These are phyloP conservation scores for Orius insidiosus DNA, from an alignment of 1,140 invertebrate genomes.

Conservation along the genomic window DNA sequence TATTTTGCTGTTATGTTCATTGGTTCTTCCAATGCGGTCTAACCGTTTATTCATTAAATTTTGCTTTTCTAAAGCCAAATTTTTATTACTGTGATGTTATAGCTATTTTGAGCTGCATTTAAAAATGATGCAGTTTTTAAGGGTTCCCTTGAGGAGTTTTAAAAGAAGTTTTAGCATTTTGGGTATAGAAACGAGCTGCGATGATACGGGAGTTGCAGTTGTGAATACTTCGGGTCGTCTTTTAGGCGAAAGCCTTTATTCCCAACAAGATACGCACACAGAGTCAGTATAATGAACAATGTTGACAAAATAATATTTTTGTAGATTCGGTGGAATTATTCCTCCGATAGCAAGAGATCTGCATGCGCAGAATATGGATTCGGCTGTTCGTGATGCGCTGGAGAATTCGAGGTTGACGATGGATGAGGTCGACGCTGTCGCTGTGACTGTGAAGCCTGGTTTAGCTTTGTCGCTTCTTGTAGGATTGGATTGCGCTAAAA, in stretches of 20 bases:
- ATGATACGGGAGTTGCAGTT: slow-evolving; percentile 88
- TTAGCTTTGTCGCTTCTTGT: slow-evolving; percentile 59
- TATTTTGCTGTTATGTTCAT: no score
- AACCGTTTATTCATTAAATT: no score
- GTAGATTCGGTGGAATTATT: slow-evolving; percentile 78
- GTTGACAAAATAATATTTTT: background rate
- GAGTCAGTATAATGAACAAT: slow-evolving; percentile 32
- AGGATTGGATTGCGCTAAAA: slow-evolving; percentile 72
- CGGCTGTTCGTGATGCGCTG: slow-evolving; percentile 52
- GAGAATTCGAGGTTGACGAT: slow-evolving; percentile 40
- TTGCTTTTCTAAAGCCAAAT: no score
- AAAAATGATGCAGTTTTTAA: no score
- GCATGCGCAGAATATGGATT: slow-evolving; percentile 62
- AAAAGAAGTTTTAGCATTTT: slow-evolving; percentile 26
- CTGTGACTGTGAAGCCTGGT: slow-evolving; percentile 77
- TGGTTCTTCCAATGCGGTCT: no score
- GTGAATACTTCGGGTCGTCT: slow-evolving; percentile 52
- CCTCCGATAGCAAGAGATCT: slow-evolving; percentile 66
- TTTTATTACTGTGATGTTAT: no score
- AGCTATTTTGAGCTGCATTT: no score
- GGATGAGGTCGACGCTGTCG: slow-evolving; percentile 74
- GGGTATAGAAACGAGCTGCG: slow-evolving; percentile 97
- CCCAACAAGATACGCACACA: slow-evolving; percentile 57
- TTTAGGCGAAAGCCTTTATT: slow-evolving; percentile 58
- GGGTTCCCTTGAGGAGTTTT: no score